A percentile compares a stretch with the other conserved stretches of the same genome.
phyloP scores from a whole-genome alignment of 2,113 vertebrate species.

The Rhinoderma darwinii region DNA sequence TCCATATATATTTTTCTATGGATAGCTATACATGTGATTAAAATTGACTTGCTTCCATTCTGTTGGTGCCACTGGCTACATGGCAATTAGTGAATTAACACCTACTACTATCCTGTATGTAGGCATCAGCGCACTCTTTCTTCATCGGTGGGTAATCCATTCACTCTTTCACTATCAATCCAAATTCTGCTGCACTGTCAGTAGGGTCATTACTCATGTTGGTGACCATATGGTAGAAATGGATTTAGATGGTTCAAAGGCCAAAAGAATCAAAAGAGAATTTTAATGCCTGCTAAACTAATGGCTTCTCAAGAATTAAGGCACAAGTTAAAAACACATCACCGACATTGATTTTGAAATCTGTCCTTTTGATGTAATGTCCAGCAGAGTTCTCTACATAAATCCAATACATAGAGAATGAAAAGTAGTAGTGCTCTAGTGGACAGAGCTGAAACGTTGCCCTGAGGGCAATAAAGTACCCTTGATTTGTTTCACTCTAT shows the following conservation, averaged over 20 bases:
- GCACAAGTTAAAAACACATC: constrained; percentile 30
- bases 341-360: constrained; percentile 12
- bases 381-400: constrained; percentile 22
- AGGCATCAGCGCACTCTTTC: not conserved
- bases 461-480: too few relatives aligned
- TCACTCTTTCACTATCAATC: constrained; percentile 27
- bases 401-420: not conserved
- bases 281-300: constrained; percentile 48
- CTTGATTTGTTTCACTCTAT: too few relatives aligned
- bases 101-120: not conserved
- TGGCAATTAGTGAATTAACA: not conserved
- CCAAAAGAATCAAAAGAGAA: constrained; percentile 43
- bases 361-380: constrained; percentile 23
- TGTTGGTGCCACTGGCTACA: too few relatives aligned
- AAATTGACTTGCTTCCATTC: too few relatives aligned
- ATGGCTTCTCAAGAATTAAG: constrained; percentile 39
- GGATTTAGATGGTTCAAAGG: constrained; percentile 57
- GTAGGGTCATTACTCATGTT: constrained; percentile 25
- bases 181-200: constrained; percentile 10
- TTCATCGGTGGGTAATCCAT: not conserved
- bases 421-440: too few relatives aligned
- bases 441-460: too few relatives aligned
- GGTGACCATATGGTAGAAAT: constrained; percentile 47
- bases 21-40: too few relatives aligned
- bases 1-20: too few relatives aligned